Percentiles rank a stretch among this genome's conserved stretches.
These are phyloP conservation scores for Cataglyphis rosenhaueri DNA, from an alignment of 2,888 invertebrate species.

Conservation along the genomic window DNA sequence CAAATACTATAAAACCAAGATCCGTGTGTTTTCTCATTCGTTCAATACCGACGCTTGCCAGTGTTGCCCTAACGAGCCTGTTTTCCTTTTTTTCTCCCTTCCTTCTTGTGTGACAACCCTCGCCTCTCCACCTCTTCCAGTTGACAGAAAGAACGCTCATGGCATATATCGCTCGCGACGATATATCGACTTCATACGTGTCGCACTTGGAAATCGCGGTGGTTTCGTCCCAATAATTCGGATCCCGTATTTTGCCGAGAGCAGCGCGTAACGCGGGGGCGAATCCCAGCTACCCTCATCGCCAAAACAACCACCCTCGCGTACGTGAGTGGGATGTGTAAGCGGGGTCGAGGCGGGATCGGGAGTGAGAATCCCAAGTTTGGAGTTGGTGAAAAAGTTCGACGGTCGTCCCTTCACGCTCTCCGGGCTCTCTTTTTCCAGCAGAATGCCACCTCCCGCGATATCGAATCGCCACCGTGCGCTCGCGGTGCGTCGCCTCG, in stretches of 20 bases:
- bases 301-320: constrained; percentile 72
- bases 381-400: constrained; percentile 67
- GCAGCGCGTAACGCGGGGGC: constrained; percentile 52
- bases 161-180: constrained; percentile 35
- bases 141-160: constrained; percentile 49
- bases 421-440: constrained; percentile 21
- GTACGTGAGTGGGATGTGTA: constrained; percentile 70
- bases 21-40: not conserved
- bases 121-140: not conserved
- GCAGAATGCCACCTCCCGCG: not conserved
- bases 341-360: constrained; percentile 59
- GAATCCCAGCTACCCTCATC: constrained; percentile 58
- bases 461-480: constrained; percentile 26
- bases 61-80: constrained; percentile 25
- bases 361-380: constrained; percentile 60
- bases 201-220: constrained; percentile 72
- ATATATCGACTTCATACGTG: constrained; percentile 69
- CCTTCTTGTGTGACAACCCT: not conserved
- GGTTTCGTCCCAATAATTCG: constrained; percentile 73
- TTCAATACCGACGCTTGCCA: constrained; percentile 5
- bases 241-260: constrained; percentile 74
- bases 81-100: constrained; percentile 23
- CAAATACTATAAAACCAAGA: not conserved
- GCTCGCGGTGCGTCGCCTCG: constrained; percentile 4
- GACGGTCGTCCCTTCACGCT: constrained; percentile 51